These are phyloP conservation scores for Pantelozetes paolii DNA, from an alignment of 2,888 invertebrate species.

Conservation along the genomic window DNA sequence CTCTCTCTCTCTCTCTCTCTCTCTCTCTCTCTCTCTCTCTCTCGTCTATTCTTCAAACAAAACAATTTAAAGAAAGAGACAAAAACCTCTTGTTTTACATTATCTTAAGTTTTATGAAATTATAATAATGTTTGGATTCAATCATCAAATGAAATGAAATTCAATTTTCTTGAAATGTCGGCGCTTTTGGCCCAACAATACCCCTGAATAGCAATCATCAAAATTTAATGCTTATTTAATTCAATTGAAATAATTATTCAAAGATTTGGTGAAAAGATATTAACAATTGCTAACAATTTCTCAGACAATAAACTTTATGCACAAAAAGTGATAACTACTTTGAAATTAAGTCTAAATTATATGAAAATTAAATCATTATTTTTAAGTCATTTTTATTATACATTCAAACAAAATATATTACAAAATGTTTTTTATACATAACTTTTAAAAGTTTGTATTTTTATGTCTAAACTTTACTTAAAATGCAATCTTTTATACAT, in stretches of 20 bases:
- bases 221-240: not conserved
- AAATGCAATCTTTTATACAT: not conserved
- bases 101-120: not conserved
- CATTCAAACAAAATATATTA: too few relatives aligned
- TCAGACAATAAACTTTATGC: too few relatives aligned
- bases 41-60: too few relatives aligned
- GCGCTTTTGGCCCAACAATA: not conserved
- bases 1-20: too few relatives aligned
- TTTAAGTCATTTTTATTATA: not conserved
- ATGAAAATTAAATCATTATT: not conserved
- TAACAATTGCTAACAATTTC: too few relatives aligned
- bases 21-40: too few relatives aligned
- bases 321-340: too few relatives aligned
- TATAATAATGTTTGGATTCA: not conserved
- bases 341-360: not conserved
- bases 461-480: slow-evolving; percentile 7
- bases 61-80: too few relatives aligned
- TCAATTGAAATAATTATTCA: not conserved
- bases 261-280: not conserved
- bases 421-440: not conserved
- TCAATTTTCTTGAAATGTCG: not conserved
- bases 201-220: not conserved
- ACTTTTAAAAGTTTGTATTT: not conserved
- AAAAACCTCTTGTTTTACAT: slow-evolving; percentile 12
- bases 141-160: not conserved